Conservation (phyloP, 2,888 invertebrate species). For the Galeopsomyia nigrocyanea region DNA sequence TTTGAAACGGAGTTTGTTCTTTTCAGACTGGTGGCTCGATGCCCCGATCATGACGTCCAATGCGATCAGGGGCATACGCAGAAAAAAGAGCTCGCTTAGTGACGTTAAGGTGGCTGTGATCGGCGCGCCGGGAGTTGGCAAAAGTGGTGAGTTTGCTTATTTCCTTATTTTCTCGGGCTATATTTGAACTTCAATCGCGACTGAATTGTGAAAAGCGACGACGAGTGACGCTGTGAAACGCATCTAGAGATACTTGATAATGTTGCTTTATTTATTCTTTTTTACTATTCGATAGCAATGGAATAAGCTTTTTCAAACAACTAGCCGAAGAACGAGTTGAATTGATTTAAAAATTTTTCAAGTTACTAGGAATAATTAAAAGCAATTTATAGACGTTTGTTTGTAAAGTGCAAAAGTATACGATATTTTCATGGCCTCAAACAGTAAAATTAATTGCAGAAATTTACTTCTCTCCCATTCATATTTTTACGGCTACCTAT, state of each 20-base stretch:
- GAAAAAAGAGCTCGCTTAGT: conserved; percentile 90
- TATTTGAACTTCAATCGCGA: no score
- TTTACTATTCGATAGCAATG: no score
- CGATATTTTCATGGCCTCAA: background rate
- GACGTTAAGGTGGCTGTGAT: conserved; percentile 93
- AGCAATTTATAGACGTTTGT: no score
- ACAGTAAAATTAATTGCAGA: conserved; percentile 13
- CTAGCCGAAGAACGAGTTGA: no score
- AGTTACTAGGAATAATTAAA: no score
- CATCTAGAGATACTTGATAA: no score
- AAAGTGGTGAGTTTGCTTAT: conserved; percentile 82
- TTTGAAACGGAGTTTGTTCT: conserved; percentile 10
- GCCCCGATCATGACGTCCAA: conserved; percentile 70
- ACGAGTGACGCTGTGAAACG: no score
- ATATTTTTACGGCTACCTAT: background rate
- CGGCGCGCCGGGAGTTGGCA: conserved; percentile 91
- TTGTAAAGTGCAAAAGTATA: no score
- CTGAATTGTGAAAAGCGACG: no score
- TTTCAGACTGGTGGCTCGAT: conserved; percentile 46
- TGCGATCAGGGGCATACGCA: conserved; percentile 84
- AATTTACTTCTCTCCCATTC: background rate
- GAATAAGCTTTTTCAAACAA: no score
- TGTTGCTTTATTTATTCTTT: no score
- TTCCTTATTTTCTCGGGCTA: conserved; percentile 33
- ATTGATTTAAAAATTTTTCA: no score